phyloP scores from a whole-genome alignment of 2,113 vertebrate species.

The Tinamus guttatus region DNA sequence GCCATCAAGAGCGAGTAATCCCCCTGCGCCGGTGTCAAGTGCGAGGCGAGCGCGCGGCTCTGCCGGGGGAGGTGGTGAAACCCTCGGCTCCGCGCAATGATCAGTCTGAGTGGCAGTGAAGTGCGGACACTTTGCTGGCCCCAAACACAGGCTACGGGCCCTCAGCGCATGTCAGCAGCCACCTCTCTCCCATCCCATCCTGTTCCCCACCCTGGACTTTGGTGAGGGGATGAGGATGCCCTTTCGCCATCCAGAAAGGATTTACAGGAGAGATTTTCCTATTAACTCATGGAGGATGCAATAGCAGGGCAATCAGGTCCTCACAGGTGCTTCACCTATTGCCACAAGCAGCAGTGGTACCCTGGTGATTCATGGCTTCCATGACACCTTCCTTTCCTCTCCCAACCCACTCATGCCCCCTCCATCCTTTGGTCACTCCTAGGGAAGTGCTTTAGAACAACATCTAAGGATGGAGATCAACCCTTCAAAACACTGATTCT shows the following conservation, averaged over 20 bases:
- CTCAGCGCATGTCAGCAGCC: not conserved
- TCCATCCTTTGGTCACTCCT: not conserved
- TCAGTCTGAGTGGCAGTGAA: constrained; percentile 48
- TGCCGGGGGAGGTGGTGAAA: constrained; percentile 49
- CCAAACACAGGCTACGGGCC: not conserved
- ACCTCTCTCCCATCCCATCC: accelerated
- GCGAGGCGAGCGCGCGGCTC: accelerated
- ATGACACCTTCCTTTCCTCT: not conserved
- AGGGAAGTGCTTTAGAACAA: not conserved
- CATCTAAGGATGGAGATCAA: not conserved
- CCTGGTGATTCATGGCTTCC: not conserved
- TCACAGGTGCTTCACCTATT: not conserved
- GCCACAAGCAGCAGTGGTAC: not conserved
- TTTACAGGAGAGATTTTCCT: not conserved
- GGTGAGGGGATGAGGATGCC: not conserved
- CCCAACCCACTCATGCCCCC: not conserved
- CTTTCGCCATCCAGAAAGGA: not conserved
- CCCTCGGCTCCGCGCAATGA: not conserved
- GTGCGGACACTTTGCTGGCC: not conserved
- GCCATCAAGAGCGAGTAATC: not conserved
- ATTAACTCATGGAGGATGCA: not conserved
- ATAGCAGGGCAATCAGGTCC: not conserved
- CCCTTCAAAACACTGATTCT: not conserved
- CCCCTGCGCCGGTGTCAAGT: not conserved
- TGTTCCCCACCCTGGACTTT: not conserved